These are phyloP conservation scores for Odontophorus gujanensis DNA, from an alignment of 2,113 vertebrate species.

Conservation along the genomic window DNA sequence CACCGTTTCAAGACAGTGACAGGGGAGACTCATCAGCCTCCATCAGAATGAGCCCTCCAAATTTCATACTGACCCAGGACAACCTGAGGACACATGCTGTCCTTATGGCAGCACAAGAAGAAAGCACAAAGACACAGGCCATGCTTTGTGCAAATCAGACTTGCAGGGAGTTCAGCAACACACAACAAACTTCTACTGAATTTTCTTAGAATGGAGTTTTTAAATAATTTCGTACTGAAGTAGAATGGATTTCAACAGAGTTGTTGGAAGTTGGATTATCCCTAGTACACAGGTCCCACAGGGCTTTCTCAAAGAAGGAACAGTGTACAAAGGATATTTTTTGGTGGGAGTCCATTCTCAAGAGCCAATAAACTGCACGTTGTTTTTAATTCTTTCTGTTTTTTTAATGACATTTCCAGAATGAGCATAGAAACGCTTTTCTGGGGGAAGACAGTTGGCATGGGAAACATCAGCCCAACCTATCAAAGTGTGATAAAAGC, in stretches of 20 bases:
- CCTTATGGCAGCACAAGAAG: accelerated
- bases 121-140: accelerated
- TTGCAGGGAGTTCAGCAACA: not conserved
- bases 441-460: not conserved
- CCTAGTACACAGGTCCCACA: accelerated
- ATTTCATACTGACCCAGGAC: not conserved
- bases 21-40: not conserved
- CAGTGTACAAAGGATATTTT: not conserved
- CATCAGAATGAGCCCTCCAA: not conserved
- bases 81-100: accelerated
- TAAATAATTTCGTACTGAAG: not conserved
- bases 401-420: not conserved
- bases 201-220: not conserved
- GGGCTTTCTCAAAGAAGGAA: not conserved
- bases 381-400: not conserved
- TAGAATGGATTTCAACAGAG: not conserved
- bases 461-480: not conserved
- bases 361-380: not conserved
- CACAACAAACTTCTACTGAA: not conserved
- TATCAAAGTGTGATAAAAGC: not conserved
- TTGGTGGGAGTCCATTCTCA: not conserved
- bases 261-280: not conserved
- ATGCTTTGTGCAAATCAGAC: not conserved
- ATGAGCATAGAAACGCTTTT: not conserved
- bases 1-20: not conserved